phyloP scores from a whole-genome alignment of 2,888 invertebrate genomes.

The Drosophila phalerata region DNA sequence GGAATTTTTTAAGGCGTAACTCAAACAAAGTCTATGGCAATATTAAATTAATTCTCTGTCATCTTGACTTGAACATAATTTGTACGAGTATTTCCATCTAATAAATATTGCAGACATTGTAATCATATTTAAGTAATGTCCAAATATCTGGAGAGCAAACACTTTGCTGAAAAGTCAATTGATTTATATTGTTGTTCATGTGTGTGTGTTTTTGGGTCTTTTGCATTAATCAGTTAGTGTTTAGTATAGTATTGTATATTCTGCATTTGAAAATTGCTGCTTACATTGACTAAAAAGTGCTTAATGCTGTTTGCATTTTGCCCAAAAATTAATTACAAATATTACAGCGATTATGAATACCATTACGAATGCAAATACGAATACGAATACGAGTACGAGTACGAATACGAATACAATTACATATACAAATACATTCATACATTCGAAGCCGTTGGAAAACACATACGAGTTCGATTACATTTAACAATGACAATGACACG shows the following conservation, averaged over 20 bases:
- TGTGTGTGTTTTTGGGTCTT: background rate
- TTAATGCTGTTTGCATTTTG: constrained; percentile 31
- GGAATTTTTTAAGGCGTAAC: background rate
- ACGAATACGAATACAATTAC: constrained; percentile 11
- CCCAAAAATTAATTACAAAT: constrained; percentile 43
- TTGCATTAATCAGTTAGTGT: background rate
- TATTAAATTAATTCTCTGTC: constrained; percentile 1
- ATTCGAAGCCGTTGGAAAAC: constrained; percentile 52
- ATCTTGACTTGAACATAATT: constrained; percentile 1
- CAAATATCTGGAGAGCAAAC: background rate
- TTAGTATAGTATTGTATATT: constrained; percentile 3
- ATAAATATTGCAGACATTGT: background rate
- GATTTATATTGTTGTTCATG: constrained; percentile 5
- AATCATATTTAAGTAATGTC: background rate
- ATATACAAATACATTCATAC: constrained; percentile 37
- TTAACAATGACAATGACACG: constrained; percentile 67
- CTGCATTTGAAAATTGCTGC: constrained; percentile 27
- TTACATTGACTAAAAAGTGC: constrained; percentile 44
- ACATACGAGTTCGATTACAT: constrained; percentile 25
- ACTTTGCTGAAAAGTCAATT: constrained; percentile 10
- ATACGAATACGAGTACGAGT: constrained; percentile 26
- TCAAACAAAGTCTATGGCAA: constrained; percentile 3
- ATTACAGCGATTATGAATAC: constrained; percentile 46
- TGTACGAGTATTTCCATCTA: background rate
- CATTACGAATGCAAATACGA: constrained; percentile 31